Percentiles rank a stretch among this genome's conserved stretches.
Evolutionary conservation across 2,797 vertebrate genomes (phyloP).

Genomic region (Betta splendens): DNA sequence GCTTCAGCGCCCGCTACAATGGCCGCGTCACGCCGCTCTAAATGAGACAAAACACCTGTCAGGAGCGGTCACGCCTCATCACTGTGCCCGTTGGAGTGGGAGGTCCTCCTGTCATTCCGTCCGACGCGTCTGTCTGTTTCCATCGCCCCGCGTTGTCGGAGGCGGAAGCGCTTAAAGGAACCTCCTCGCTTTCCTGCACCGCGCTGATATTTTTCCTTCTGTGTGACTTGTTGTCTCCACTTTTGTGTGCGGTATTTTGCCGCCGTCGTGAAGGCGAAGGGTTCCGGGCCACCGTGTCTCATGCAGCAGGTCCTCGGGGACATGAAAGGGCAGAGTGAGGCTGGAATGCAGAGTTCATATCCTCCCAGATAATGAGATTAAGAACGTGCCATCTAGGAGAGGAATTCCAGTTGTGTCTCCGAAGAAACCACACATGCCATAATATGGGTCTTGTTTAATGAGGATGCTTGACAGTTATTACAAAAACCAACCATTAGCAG

Average conservation of each 20-base stretch:
- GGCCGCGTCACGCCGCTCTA: slow-evolving; percentile 52
- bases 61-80: slow-evolving; percentile 71
- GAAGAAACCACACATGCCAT: too few species aligned
- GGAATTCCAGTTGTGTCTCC: slow-evolving; percentile 75
- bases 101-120: slow-evolving; percentile 67
- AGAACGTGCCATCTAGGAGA: slow-evolving; percentile 62
- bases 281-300: slow-evolving; percentile 33
- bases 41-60: slow-evolving; percentile 78
- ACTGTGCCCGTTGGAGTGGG: slow-evolving; percentile 63
- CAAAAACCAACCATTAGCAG: too few species aligned
- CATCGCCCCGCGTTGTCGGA: slow-evolving; percentile 35
- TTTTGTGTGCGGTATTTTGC: not conserved
- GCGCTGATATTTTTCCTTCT: slow-evolving; percentile 4
- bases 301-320: slow-evolving; percentile 25
- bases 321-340: slow-evolving; percentile 39
- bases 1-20: slow-evolving; percentile 58
- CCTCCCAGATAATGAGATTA: slow-evolving; percentile 81
- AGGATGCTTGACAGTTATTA: too few species aligned
- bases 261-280: slow-evolving; percentile 15
- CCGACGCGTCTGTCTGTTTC: slow-evolving; percentile 35
- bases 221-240: not conserved
- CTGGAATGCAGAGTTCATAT: slow-evolving; percentile 81
- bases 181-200: slow-evolving; percentile 32
- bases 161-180: slow-evolving; percentile 37
- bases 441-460: too few species aligned